Evolutionary conservation across 1,140 invertebrate species (phyloP), one percentile per base, ranked within the genome.

Genomic region (Drosophila tani): DNA sequence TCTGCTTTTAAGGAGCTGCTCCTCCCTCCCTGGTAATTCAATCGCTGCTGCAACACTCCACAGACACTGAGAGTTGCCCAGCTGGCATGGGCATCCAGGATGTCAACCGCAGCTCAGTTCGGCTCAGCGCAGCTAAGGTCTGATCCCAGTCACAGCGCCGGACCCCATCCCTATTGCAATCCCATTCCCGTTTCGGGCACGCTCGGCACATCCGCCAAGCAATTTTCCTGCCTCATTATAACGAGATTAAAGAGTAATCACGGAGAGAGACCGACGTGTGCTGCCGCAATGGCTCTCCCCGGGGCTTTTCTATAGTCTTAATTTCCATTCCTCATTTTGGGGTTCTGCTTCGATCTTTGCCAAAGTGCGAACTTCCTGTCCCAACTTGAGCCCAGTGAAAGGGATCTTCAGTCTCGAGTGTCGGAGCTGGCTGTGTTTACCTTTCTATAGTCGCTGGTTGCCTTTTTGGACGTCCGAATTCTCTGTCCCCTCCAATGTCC

Each of bases 231-330:
- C 71, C 81, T 87, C 83, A 87, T 87, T 87, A 88, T 88, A 87
- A 74, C 80, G 73, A 87, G 83, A 88, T 88, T 87, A 88, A 81
- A 83, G 81, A 80, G 84, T 87, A 87, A 87, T 87, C 83, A 88
- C 76, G 65, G 71, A 47, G 57, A 57, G 71, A 46, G 41, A 62
- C 57, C 59, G 75, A 84, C 41, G 67, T 75, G 40, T 76, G 74
- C 40, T 76, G 74, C 40, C 56, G 49, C 43, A 24, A 27, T 56
- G 71, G 53, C 74, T 55, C 71, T 67, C 63, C 73, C 45, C 49
- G 50, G 60, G 67, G 57, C 55, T 65, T 53, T 46, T 50, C 27
- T 40, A 19, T 41, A 70, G 32, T 58, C 24, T 85, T 57, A 15
- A 50, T 55, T 60, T 69, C 32, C 47, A 55, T 53, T 53, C 27